phyloP scores from a whole-genome alignment of 2,113 vertebrate species.

The Acanthisitta chloris region DNA sequence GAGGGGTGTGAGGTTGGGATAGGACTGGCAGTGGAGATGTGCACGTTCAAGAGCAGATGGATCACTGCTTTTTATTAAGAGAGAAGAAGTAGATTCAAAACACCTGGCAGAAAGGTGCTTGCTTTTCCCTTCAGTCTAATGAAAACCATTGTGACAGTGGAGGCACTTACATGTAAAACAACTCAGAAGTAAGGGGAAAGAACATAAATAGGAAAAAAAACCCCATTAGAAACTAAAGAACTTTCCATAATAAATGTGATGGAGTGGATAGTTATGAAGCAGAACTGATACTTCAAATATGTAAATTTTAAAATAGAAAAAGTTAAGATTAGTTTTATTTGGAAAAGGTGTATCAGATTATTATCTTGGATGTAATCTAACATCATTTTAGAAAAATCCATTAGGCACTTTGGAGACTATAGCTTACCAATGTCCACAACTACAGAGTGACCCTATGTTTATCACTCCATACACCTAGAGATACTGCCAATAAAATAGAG shows the following conservation, averaged over 20 bases:
- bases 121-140: neutral
- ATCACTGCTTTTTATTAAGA: conserved; percentile 58
- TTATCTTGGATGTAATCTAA: neutral
- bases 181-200: neutral
- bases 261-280: neutral
- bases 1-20: conserved; percentile 15
- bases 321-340: neutral
- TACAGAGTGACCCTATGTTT: neutral
- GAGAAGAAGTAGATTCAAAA: conserved; percentile 56
- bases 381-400: neutral
- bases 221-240: neutral
- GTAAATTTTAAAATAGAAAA: neutral
- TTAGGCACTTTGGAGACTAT: neutral
- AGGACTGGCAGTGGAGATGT: neutral
- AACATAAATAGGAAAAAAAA: neutral
- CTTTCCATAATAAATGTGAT: neutral
- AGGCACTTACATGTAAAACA: neutral
- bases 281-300: neutral
- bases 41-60: conserved; percentile 44
- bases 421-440: neutral
- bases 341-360: neutral
- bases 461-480: neutral
- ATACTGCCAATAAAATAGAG: neutral
- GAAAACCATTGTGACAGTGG: neutral
- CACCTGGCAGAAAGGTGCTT: conserved; percentile 48